A percentile compares a stretch with the other conserved stretches of the same genome.
phyloP scores from a whole-genome alignment of 2,888 invertebrate genomes.

The Stenchaetothrips biformis region DNA sequence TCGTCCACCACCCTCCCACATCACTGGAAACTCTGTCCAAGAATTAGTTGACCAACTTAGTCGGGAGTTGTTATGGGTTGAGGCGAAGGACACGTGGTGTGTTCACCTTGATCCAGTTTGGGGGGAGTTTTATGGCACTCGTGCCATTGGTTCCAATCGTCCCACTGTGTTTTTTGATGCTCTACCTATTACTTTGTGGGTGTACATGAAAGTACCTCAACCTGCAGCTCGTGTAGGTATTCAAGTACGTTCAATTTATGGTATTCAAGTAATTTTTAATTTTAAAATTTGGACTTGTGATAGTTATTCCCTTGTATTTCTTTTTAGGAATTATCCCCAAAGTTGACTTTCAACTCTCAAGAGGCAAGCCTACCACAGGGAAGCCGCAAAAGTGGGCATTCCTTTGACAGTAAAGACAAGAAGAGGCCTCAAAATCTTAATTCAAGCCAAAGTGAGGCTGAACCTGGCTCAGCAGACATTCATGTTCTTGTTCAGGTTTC shows the following conservation, averaged over 20 bases:
- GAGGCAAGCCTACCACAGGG: too few species aligned
- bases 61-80: constrained; percentile 65
- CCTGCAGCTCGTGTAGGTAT: constrained; percentile 31
- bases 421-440: too few species aligned
- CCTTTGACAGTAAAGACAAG: too few species aligned
- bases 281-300: too few species aligned
- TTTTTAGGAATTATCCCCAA: too few species aligned
- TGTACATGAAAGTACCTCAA: constrained; percentile 49
- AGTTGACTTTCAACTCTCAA: too few species aligned
- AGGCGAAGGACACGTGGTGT: constrained; percentile 83
- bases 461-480: constrained; percentile 50
- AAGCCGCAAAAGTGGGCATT: too few species aligned
- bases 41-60: constrained; percentile 52
- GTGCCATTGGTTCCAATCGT: constrained; percentile 66
- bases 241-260: too few species aligned
- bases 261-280: too few species aligned
- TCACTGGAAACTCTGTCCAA: constrained; percentile 49
- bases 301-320: too few species aligned
- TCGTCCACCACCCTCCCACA: constrained; percentile 43
- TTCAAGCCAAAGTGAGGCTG: not conserved
- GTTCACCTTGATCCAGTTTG: constrained; percentile 83
- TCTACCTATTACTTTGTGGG: constrained; percentile 82
- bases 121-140: constrained; percentile 85
- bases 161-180: constrained; percentile 79
- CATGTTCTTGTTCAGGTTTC: constrained; percentile 77